Base-by-base conservation (phyloP, 2,113 vertebrate genomes). In the Cebus imitator region DNA sequence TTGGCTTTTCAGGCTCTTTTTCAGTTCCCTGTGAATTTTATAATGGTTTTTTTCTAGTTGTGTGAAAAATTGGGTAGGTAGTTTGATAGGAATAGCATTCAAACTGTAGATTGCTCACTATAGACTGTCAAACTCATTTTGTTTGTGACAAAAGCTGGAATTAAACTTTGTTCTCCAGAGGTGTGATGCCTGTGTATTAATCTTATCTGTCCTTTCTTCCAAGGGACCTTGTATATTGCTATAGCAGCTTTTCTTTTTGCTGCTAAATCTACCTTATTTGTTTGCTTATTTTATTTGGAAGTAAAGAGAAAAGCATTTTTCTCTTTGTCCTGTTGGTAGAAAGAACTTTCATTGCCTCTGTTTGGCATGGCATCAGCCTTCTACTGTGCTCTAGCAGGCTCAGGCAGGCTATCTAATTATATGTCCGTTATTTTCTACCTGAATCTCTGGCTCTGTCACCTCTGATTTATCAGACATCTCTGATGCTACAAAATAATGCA, bases 101-200 rank as follows among this genome's bases (percentile, higher is more conserved):
- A 64, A 64, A 64, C 12, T 30, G 61, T 64, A 64, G 61, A 68
- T 61, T 95, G 50, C 88, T 98, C 85, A 85, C 95, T 95, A 93
- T 92, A 97, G 88, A 96, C 81, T 4, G 7, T 90, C 96, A 98
- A 97, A 97, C 91, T 94, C 86, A 50, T 97, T 96, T 97, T 75
- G 84, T 96, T 96, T 97, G 76, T 97, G 96, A 82, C 84, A 88
- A 97, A 37, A 97, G 32, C 95, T 98, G 95, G 92, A 98, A 96
- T 27, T 98, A 97, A 95, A 98, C 70, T 40, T 95, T 86, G 37
- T 95, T 90, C 94, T 96, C 97, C 88, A 87, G 72, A 97, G 92
- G 97, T 50, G 87, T 55, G 45, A 81, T 80, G 43, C 13, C 81
- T 79, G 37, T 83, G 11, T 57, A 90, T 97, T 97, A 97, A 98